Conservation (phyloP, 2,888 invertebrate species). For the Drosophila greeni region DNA sequence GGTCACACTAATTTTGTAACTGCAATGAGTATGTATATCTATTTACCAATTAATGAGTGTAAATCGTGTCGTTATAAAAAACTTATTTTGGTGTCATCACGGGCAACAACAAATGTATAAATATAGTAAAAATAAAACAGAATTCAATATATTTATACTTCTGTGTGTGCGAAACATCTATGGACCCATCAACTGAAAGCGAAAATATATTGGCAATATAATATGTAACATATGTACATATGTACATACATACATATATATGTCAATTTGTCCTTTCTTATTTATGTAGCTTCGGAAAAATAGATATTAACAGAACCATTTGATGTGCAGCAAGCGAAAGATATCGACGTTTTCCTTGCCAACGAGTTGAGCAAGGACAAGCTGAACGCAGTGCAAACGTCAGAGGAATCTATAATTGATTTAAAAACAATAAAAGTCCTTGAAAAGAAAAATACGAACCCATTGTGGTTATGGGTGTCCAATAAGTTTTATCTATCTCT, state of each 20-base stretch:
- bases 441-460: not conserved
- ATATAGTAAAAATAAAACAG: not conserved
- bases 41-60: slow-evolving; percentile 28
- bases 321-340: slow-evolving; percentile 6
- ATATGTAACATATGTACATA: slow-evolving; percentile 22
- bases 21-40: slow-evolving; percentile 35
- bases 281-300: slow-evolving; percentile 13
- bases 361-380: not conserved
- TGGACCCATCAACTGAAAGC: not conserved
- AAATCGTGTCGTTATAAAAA: slow-evolving; percentile 14
- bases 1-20: slow-evolving; percentile 24
- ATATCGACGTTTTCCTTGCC: slow-evolving; percentile 3
- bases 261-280: slow-evolving; percentile 2
- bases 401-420: slow-evolving; percentile 5
- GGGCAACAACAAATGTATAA: slow-evolving; percentile 7
- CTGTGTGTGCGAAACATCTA: not conserved
- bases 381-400: not conserved
- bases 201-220: slow-evolving; percentile 6
- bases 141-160: not conserved
- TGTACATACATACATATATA: not conserved
- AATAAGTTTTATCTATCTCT: not conserved
- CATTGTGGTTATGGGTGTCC: not conserved
- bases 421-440: slow-evolving; percentile 15
- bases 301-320: slow-evolving; percentile 5
- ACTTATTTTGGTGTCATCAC: slow-evolving; percentile 10